Evolutionary conservation across 2,888 invertebrate species (phyloP).

Genomic region (Prosapia bicincta): DNA sequence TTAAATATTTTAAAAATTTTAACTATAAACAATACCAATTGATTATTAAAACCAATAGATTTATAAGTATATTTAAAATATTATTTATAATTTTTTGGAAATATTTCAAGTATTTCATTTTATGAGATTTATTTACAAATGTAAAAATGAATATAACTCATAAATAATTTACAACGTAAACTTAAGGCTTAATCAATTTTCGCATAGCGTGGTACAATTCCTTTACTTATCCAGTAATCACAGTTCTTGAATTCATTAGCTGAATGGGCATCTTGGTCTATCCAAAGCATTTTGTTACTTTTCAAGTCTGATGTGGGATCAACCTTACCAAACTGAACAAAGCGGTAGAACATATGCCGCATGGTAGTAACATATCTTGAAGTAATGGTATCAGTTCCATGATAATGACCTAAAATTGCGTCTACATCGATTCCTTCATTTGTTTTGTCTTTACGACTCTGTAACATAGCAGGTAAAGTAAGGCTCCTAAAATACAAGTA

Average conservation of each 20-base stretch:
- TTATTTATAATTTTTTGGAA: no score
- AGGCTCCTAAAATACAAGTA: no score
- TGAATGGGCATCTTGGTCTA: conserved; percentile 67
- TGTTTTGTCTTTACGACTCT: conserved; percentile 44
- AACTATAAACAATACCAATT: no score
- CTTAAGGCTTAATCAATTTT: conserved; percentile 62
- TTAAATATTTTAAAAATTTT: no score
- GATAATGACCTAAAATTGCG: conserved; percentile 74
- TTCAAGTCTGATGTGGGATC: conserved; percentile 50
- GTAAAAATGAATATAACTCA: not conserved
- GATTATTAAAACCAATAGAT: no score
- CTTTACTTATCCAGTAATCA: conserved; percentile 70
- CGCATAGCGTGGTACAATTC: conserved; percentile 70
- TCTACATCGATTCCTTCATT: conserved; percentile 67
- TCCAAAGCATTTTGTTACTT: conserved; percentile 56
- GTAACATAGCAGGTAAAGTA: no score
- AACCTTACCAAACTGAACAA: conserved; percentile 71
- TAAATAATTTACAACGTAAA: not conserved
- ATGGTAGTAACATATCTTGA: conserved; percentile 72
- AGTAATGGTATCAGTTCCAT: conserved; percentile 68
- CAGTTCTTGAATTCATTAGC: conserved; percentile 67
- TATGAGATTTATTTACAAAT: not conserved
- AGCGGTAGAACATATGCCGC: conserved; percentile 79
- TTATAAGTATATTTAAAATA: no score
- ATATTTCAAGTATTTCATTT: no score